Evolutionary conservation across 1,140 invertebrate species (phyloP), one percentile per base, ranked within the genome.

Genomic region (Drosophila varians): DNA sequence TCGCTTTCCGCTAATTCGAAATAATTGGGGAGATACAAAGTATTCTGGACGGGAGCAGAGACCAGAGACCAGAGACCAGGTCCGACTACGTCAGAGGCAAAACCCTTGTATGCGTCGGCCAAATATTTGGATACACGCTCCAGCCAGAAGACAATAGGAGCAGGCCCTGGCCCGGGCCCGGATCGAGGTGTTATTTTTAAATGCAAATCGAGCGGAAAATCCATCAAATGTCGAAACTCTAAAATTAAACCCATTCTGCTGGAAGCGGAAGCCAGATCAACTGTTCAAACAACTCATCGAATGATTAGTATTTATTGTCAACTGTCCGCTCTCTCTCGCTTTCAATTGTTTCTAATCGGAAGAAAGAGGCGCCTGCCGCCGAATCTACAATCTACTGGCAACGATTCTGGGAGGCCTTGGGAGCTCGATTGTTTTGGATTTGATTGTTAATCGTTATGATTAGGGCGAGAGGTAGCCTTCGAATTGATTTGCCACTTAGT

Each of bases 71-170:
- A n/a, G n/a, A n/a, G n/a, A n/a, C n/a, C n/a, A n/a, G n/a, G n/a
- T n/a, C n/a, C n/a, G n/a, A n/a, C n/a, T n/a, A n/a, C 68, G 69
- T 72, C 69, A 72, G 25, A 72, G 66, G 55, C 54, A 72, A 71
- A 72, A 60, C 54, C 66, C 61, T 12, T 8, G 12, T 11, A 7
- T 45, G 62, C 34, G n/a, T 47, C 8, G 42, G 1, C 28, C 52
- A 72, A 82, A 82, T 83, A 82, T 74, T 77, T 78, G 55, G 46
- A 40, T 34, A 78, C 64, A 74, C 69, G 68, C 56, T 70, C 46
- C 34, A 26, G 3, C 5, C 53, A 3, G 28, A 21, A 58, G 48
- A 61, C 62, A 66, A 66, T 66, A n/a, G n/a, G n/a, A n/a, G n/a
- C n/a, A n/a, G n/a, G n/a, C n/a, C n/a, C n/a, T n/a, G n/a, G n/a